Percentiles rank a stretch among this genome's conserved stretches.
phyloP scores from a whole-genome alignment of 1,140 invertebrate species.

The Argopecten irradians region DNA sequence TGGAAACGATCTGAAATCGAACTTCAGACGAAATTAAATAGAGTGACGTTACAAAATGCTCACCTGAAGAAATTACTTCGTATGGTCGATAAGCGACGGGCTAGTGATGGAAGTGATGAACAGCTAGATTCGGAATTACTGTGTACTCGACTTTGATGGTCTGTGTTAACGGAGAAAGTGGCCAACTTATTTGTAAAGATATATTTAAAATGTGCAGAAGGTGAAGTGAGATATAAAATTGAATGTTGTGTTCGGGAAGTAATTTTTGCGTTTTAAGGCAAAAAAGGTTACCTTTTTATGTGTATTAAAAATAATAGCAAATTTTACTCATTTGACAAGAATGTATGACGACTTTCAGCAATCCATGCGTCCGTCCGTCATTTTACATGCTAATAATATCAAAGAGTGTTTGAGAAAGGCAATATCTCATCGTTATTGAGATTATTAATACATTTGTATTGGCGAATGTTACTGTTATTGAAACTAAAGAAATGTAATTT shows the following conservation, averaged over 20 bases:
- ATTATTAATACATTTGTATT: no score
- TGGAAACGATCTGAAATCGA: constrained; percentile 73
- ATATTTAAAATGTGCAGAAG: no score
- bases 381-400: not conserved
- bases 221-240: no score
- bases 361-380: not conserved
- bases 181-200: no score
- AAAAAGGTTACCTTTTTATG: no score
- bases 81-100: constrained; percentile 30
- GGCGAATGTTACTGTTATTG: no score
- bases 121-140: not conserved
- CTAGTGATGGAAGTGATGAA: constrained; percentile 13
- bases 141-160: not conserved
- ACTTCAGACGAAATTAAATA: constrained; percentile 63
- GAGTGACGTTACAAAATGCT: constrained; percentile 55
- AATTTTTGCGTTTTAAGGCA: no score
- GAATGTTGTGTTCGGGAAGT: no score
- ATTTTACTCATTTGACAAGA: not conserved
- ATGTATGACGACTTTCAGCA: not conserved
- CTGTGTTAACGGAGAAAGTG: no score
- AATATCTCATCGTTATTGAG: no score
- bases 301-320: no score
- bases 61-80: constrained; percentile 47
- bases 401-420: not conserved
- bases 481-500: no score